Conservation (phyloP, 2,113 vertebrate genomes). For the Saiga tatarica region DNA sequence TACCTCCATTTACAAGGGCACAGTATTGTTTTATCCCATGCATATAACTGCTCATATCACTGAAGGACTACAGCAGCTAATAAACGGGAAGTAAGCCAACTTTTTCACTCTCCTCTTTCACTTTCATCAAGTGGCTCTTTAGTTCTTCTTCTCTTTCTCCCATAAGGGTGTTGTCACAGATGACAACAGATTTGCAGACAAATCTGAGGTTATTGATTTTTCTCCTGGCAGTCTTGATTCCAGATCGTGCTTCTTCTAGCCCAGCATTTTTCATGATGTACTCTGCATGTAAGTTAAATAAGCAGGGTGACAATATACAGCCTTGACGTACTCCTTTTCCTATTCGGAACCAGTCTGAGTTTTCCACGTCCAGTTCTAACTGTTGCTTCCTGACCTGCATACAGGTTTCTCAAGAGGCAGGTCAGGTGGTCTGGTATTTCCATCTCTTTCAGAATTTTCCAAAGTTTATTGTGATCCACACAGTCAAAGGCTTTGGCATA, state of each 20-base stretch:
- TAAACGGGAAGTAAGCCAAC: slow-evolving; percentile 49
- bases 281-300: neutral
- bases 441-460: neutral
- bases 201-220: neutral
- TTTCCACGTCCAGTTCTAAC: neutral
- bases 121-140: neutral
- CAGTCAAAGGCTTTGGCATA: neutral
- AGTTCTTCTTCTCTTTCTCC: neutral
- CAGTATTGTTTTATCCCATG: slow-evolving; percentile 49
- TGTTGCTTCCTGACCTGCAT: neutral
- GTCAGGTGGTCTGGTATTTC: neutral
- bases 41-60: slow-evolving; percentile 48
- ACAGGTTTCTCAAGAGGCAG: neutral
- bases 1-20: slow-evolving; percentile 20
- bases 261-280: neutral
- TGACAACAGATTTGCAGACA: too few species aligned
- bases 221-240: neutral
- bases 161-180: neutral
- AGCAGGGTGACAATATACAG: neutral
- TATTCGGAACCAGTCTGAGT: neutral
- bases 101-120: neutral
- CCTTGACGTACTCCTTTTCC: neutral
- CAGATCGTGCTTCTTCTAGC: neutral
- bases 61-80: slow-evolving; percentile 59
- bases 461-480: neutral